Evolutionary conservation across 2,888 invertebrate genomes (phyloP).

Genomic region (Cryptus armator): DNA sequence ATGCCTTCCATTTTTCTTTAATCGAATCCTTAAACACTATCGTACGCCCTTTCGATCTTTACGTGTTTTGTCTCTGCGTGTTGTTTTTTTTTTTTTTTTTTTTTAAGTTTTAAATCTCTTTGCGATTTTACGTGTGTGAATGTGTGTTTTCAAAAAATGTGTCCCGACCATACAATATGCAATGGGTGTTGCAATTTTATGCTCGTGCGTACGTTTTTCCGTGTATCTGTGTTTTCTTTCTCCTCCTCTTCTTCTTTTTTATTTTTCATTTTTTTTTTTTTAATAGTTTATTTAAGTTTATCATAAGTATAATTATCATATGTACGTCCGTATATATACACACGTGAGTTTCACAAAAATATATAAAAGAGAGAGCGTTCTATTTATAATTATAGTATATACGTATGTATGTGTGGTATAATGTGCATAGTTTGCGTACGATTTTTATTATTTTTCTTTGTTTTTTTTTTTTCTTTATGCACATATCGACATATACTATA

Average conservation of each 20-base stretch:
- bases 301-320: conserved; percentile 72
- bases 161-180: conserved; percentile 45
- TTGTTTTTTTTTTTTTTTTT: conserved; percentile 60
- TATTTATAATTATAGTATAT: conserved; percentile 73
- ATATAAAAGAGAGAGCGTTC: conserved; percentile 84
- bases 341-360: conserved; percentile 84
- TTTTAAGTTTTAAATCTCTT: conserved; percentile 44
- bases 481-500: conserved; percentile 77
- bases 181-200: conserved; percentile 56
- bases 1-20: conserved; percentile 48
- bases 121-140: conserved; percentile 67
- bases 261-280: conserved; percentile 24
- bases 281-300: conserved; percentile 49
- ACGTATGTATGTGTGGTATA: conserved; percentile 71
- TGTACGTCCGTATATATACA: conserved; percentile 82
- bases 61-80: conserved; percentile 51
- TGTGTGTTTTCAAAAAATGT: conserved; percentile 66
- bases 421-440: conserved; percentile 70
- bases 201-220: conserved; percentile 49
- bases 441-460: conserved; percentile 69
- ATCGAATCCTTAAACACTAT: conserved; percentile 58
- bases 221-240: conserved; percentile 26
- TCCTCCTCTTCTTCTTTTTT: conserved; percentile 42
- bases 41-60: conserved; percentile 43
- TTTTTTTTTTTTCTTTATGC: conserved; percentile 65